Percentiles rank a stretch among this genome's conserved stretches.
Conservation (phyloP, 1,140 invertebrate species). For the Neomicropteryx cornuta region DNA sequence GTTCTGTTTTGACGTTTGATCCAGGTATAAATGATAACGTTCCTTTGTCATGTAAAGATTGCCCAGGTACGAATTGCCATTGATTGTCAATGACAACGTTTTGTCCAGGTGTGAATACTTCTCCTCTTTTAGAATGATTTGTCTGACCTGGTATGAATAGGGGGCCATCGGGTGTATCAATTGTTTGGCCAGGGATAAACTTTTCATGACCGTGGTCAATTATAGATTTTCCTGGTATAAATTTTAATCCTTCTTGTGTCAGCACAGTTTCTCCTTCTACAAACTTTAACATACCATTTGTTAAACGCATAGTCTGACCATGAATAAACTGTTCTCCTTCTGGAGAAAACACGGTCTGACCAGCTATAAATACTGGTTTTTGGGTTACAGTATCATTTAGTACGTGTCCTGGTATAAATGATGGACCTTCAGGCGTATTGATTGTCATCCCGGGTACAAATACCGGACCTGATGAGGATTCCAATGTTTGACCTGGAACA, state of each 20-base stretch:
- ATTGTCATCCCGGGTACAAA: slow-evolving; percentile 67
- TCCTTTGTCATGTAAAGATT: slow-evolving; percentile 39
- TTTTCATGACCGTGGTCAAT: slow-evolving; percentile 33
- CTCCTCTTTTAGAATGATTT: slow-evolving; percentile 38
- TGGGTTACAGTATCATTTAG: slow-evolving; percentile 43
- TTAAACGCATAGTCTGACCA: slow-evolving; percentile 51
- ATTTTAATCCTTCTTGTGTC: slow-evolving; percentile 52
- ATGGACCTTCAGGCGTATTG: slow-evolving; percentile 50
- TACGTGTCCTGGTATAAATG: slow-evolving; percentile 58
- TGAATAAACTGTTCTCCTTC: slow-evolving; percentile 51
- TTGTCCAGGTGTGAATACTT: slow-evolving; percentile 56
- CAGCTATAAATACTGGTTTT: slow-evolving; percentile 52
- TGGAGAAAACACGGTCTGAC: slow-evolving; percentile 51
- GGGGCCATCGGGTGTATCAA: slow-evolving; percentile 44
- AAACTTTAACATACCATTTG: slow-evolving; percentile 46
- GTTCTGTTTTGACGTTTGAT: slow-evolving; percentile 49
- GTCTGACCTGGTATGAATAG: slow-evolving; percentile 54
- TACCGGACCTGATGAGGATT: slow-evolving; percentile 49
- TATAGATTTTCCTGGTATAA: slow-evolving; percentile 52
- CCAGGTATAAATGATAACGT: slow-evolving; percentile 49
- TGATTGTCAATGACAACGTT: slow-evolving; percentile 42
- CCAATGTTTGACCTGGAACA: slow-evolving; percentile 61
- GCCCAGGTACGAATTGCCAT: slow-evolving; percentile 51
- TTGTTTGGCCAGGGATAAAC: slow-evolving; percentile 58
- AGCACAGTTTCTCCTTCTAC: slow-evolving; percentile 53